Evolutionary conservation across 2,113 vertebrate genomes (phyloP).

Genomic region (Donacobius atricapilla): DNA sequence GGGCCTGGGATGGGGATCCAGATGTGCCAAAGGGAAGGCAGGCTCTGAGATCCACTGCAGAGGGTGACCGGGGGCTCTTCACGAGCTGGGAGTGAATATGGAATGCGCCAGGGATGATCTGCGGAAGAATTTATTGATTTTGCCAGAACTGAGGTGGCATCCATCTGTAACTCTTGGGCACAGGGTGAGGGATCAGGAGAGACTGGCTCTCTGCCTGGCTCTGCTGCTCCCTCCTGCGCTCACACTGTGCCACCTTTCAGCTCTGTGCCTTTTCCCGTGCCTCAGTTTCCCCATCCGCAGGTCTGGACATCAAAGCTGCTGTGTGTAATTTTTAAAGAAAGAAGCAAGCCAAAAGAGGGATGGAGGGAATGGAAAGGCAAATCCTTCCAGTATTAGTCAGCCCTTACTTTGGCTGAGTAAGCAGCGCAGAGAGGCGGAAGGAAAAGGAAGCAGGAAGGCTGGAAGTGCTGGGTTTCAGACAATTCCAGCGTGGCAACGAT

Average conservation of each 20-base stretch:
- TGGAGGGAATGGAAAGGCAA: not conserved
- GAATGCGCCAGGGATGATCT: not conserved
- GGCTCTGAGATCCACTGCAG: not conserved
- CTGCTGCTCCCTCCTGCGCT: not conserved
- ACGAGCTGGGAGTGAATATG: not conserved
- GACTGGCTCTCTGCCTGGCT: not conserved
- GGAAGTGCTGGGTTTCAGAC: not conserved
- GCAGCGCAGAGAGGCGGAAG: not conserved
- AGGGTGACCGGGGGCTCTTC: not conserved
- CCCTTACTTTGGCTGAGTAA: not conserved
- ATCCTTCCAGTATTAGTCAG: not conserved
- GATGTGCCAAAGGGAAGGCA: not conserved
- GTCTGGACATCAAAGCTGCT: not conserved
- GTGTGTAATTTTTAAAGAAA: not conserved
- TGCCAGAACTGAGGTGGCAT: not conserved
- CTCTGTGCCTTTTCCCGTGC: not conserved
- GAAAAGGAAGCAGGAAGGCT: not conserved
- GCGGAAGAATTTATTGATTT: not conserved
- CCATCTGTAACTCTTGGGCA: not conserved
- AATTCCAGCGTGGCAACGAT: not conserved
- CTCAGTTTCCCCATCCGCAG: conserved; percentile 1
- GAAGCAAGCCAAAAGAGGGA: not conserved
- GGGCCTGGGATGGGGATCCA: not conserved
- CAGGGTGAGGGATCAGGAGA: not conserved
- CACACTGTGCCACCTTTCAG: not conserved